Evolutionary conservation across 2,797 vertebrate genomes (phyloP).

Genomic region (Cygnus olor): DNA sequence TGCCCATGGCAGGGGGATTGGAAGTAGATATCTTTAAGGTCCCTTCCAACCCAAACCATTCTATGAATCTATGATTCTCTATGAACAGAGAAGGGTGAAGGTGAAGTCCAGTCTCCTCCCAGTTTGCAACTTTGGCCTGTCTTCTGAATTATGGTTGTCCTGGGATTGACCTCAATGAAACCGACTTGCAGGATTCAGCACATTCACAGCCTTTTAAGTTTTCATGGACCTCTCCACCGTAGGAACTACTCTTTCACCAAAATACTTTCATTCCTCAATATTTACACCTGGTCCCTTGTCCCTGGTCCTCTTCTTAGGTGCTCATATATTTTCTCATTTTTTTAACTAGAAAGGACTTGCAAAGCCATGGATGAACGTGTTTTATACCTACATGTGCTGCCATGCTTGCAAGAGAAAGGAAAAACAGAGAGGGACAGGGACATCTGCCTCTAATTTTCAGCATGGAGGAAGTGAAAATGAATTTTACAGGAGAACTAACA

Average conservation of each 20-base stretch:
- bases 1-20: no score
- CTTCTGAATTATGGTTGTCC: not conserved
- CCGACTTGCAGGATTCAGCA: not conserved
- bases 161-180: not conserved
- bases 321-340: not conserved
- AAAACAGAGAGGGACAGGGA: not conserved
- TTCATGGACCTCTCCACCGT: not conserved
- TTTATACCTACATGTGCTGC: not conserved
- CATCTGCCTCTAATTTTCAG: not conserved
- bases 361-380: not conserved
- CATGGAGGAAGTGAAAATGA: not conserved
- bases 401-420: not conserved
- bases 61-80: no score
- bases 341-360: not conserved
- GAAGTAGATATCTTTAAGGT: no score
- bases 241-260: not conserved
- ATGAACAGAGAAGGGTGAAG: not conserved
- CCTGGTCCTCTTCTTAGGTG: not conserved
- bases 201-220: not conserved
- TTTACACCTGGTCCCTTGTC: not conserved
- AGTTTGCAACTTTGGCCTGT: not conserved
- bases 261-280: no score
- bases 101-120: not conserved
- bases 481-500: not conserved
- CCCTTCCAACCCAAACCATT: no score